These are phyloP conservation scores for Platyrinchus mystaceus DNA, from an alignment of 2,797 vertebrate species.

Conservation along the genomic window DNA sequence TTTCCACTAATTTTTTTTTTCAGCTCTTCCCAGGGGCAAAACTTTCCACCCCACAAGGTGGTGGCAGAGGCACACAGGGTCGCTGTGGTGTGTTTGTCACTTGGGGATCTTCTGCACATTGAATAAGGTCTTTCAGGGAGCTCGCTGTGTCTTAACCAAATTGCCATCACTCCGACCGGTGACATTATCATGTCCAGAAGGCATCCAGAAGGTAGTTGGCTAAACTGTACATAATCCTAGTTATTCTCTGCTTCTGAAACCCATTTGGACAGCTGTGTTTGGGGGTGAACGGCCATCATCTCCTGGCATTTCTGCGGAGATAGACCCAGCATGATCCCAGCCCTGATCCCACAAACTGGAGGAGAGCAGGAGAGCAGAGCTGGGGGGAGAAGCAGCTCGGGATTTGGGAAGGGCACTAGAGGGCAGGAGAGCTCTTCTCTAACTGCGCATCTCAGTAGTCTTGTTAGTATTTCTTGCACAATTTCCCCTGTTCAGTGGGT, in stretches of 20 bases:
- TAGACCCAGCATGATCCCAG: background rate
- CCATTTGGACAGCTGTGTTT: background rate
- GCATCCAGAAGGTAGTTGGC: background rate
- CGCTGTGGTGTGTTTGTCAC: background rate
- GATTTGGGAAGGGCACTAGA: slow-evolving; percentile 8
- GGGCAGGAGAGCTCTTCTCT: slow-evolving; percentile 51
- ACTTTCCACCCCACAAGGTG: background rate
- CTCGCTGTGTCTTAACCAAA: background rate
- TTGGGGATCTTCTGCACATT: accelerated
- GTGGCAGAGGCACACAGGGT: background rate
- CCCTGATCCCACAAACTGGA: accelerated
- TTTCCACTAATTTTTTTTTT: background rate
- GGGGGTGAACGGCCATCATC: accelerated
- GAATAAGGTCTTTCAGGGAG: background rate
- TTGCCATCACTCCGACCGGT: accelerated
- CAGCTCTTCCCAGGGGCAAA: background rate
- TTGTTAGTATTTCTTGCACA: background rate
- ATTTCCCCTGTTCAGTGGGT: background rate
- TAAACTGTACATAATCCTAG: background rate
- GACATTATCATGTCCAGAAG: accelerated
- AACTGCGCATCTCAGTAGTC: accelerated
- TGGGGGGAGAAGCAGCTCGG: background rate
- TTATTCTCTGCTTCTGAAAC: background rate
- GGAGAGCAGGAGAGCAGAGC: background rate
- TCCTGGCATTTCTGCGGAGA: background rate